A percentile compares a stretch with the other conserved stretches of the same genome.
Evolutionary conservation across 2,797 vertebrate genomes (phyloP).

Genomic region (Mormyrops boulengeri): DNA sequence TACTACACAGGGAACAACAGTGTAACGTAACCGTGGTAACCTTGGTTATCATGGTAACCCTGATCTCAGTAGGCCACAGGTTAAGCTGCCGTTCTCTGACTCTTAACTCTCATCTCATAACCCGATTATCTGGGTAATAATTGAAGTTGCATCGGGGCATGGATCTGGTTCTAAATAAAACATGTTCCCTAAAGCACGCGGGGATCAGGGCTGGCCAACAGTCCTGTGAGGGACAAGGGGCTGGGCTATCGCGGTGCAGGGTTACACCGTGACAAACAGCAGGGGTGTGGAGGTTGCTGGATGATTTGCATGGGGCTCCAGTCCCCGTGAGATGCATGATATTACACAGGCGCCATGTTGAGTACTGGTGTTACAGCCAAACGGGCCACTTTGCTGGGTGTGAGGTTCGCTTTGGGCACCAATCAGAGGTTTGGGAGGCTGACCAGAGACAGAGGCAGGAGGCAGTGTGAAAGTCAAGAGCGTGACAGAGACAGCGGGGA

Average conservation of each 20-base stretch:
- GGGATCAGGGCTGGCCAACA: neutral
- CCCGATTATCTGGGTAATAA: neutral
- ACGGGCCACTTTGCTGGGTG: neutral
- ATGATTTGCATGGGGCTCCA: neutral
- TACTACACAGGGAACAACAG: neutral
- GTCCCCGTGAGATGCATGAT: neutral
- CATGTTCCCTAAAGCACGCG: neutral
- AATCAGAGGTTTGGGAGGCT: neutral
- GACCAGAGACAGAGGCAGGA: neutral
- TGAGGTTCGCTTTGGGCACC: neutral
- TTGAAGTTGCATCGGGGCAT: neutral
- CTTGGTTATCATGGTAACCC: neutral
- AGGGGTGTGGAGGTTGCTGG: neutral
- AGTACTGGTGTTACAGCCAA: neutral
- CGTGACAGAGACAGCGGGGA: neutral
- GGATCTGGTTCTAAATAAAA: neutral
- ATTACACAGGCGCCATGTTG: neutral
- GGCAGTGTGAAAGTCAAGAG: neutral
- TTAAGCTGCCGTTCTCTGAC: neutral
- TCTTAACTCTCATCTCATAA: neutral
- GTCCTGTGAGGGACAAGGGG: neutral
- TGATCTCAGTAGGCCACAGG: neutral
- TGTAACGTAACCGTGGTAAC: neutral
- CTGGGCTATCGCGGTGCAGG: neutral
- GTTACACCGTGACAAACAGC: neutral